Evolutionary conservation across 2,888 invertebrate genomes (phyloP).

Genomic region (Volucella zonaria): DNA sequence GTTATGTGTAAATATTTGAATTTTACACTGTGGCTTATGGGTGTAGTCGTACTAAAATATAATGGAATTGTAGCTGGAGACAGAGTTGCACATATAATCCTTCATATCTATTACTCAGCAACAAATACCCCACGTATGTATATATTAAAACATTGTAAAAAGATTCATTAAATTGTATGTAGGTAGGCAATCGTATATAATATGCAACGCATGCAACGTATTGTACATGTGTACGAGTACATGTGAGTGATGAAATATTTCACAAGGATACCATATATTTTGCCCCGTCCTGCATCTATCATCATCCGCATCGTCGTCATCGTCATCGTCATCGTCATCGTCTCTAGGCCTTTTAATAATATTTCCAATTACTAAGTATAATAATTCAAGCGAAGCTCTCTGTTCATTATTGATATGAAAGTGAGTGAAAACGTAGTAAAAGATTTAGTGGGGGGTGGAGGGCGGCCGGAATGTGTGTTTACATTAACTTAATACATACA

Average conservation of each 20-base stretch:
- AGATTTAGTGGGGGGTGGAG: conserved; percentile 47
- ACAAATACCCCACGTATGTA: conserved; percentile 4
- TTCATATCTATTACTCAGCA: neutral
- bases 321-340: conserved; percentile 19
- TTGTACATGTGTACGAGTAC: too few species aligned
- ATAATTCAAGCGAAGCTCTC: conserved; percentile 69
- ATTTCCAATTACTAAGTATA: conserved; percentile 73
- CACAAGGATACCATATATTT: conserved; percentile 49
- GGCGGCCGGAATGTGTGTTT: conserved; percentile 57
- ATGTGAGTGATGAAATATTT: conserved; percentile 41
- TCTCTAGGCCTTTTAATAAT: conserved; percentile 71
- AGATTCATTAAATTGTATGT: conserved; percentile 67
- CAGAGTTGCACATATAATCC: neutral
- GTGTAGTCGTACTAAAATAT: neutral
- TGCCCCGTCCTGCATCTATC: conserved; percentile 42
- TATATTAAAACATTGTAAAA: conserved; percentile 30
- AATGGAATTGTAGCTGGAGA: neutral
- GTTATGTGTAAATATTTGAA: conserved; percentile 47
- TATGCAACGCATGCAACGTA: conserved; percentile 42
- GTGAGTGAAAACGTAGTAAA: conserved; percentile 71
- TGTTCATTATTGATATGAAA: conserved; percentile 72
- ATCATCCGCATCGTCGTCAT: conserved; percentile 6
- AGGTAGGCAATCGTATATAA: conserved; percentile 20
- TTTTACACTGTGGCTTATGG: conserved; percentile 34
- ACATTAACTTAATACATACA: conserved; percentile 67